Evolutionary conservation across 2,797 vertebrate genomes (phyloP).

Genomic region (Pseudochaenichthys georgianus): DNA sequence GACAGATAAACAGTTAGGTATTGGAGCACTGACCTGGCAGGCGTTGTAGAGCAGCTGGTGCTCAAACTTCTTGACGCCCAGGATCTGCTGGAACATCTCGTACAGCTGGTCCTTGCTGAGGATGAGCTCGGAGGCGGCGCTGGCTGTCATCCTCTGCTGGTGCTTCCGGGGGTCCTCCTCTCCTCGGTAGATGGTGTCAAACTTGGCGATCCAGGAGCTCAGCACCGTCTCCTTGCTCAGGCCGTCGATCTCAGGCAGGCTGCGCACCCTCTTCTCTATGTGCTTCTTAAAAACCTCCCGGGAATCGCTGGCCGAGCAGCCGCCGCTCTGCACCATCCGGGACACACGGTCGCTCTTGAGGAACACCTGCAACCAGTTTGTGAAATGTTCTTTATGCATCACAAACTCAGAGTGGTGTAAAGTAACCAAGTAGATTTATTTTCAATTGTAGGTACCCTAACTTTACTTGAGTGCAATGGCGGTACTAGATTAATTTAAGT

Average conservation of each 20-base stretch:
- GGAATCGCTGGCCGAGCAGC: conserved; percentile 95
- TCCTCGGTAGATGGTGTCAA: conserved; percentile 97
- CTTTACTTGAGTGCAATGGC: too few relatives aligned
- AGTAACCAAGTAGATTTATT: too few relatives aligned
- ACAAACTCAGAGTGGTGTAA: not conserved
- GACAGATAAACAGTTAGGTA: not conserved
- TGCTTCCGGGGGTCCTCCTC: conserved; percentile 98
- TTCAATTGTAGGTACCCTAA: too few relatives aligned
- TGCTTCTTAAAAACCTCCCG: conserved; percentile 99
- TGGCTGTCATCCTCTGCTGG: conserved; percentile 96
- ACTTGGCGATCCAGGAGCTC: conserved; percentile 99
- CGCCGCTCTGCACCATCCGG: conserved; percentile 97
- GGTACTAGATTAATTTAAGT: too few relatives aligned
- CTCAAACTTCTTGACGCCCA: conserved; percentile 99
- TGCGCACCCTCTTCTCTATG: conserved; percentile 98
- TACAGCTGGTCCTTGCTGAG: conserved; percentile 99
- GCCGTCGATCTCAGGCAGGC: conserved; percentile 96
- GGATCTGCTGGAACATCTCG: conserved; percentile 99
- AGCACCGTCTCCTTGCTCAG: conserved; percentile 99
- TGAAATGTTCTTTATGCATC: not conserved
- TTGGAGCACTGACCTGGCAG: conserved; percentile 90
- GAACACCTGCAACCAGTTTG: conserved; percentile 87
- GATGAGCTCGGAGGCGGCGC: conserved; percentile 96
- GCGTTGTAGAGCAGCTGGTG: conserved; percentile 98
- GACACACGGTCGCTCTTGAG: conserved; percentile 96